Base-by-base conservation (phyloP, 30 jellyfish, hydroid and myxozoan genomes). In the Turritopsis dohrnii region DNA sequence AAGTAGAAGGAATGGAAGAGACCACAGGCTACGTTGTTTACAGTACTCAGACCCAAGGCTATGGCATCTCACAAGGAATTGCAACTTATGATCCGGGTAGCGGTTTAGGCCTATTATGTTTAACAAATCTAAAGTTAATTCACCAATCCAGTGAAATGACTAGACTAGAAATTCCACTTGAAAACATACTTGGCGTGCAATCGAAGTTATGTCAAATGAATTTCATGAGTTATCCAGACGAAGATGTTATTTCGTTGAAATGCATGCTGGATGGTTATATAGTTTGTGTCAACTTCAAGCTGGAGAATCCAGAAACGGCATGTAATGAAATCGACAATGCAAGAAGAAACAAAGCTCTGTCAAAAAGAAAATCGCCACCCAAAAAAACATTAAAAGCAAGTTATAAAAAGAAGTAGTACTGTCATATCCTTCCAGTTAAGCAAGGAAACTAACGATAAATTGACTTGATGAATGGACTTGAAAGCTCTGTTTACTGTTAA, bases 181-280 rank as follows among this genome's bases (percentile, higher is more conserved):
- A 26, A 21, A 29, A 74, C 19, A 74, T 74, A 74, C 54, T 74
- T 22, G 13, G 41, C 23, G 83, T 74, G 53, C 28, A 30, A 74
- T 21, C 83, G 16, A 74, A 30, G n/a, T 21, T 74, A 72, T 74
- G 53, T 9, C 83, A 74, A 74, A 74, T 74, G 83, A 74, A 74
- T 21, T 74, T n/a, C 65, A 74, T 74, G 83, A 74, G 73, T 74
- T 74, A 74, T 74, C 83, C 83, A 7, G 65, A 74, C 21, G 60
- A 30, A 13, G 83, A 29, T 29, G 65, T 74, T 26, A 30, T 74
- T 29, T 74, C 83, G 9, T 17, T 74, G 8, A 74, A 74, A 0
- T 74, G 83, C 23, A 26, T 1, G 65, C 17, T 74, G n/a, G 83
- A 74, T 23, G 65, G 41, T 13, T 20, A 74, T 23, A 74, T 74